Evolutionary conservation across 2,888 invertebrate species (phyloP).

Genomic region (Tortricodes alternella): DNA sequence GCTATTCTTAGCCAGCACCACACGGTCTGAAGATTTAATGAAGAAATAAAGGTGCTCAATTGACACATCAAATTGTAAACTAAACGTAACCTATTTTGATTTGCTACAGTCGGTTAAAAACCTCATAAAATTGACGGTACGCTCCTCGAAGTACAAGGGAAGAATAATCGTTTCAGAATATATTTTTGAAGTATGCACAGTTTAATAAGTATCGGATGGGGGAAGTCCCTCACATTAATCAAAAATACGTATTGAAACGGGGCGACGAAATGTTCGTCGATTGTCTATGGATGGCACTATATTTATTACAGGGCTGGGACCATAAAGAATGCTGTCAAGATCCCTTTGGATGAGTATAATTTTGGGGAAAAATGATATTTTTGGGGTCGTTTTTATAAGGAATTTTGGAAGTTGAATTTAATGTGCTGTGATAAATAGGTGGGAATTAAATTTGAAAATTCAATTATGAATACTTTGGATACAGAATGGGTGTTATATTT

Average conservation of each 20-base stretch:
- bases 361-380: not conserved
- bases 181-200: constrained; percentile 46
- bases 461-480: too few species aligned
- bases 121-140: not conserved
- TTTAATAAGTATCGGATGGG: constrained; percentile 52
- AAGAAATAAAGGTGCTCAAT: too few species aligned
- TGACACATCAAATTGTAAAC: too few species aligned
- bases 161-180: constrained; percentile 39
- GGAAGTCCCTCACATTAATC: constrained; percentile 70
- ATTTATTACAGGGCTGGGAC: constrained; percentile 55
- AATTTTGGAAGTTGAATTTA: constrained; percentile 13
- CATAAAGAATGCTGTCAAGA: constrained; percentile 47
- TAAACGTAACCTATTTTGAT: too few species aligned
- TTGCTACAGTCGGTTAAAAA: not conserved
- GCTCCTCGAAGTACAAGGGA: constrained; percentile 34
- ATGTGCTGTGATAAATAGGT: too few species aligned
- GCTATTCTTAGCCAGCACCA: too few species aligned
- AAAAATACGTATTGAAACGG: constrained; percentile 74
- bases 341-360: constrained; percentile 15
- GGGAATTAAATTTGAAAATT: too few species aligned
- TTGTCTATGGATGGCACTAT: constrained; percentile 65
- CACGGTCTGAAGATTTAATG: too few species aligned
- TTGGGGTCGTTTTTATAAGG: constrained; percentile 7
- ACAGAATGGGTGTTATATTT: too few species aligned
- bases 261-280: constrained; percentile 72